Conservation (phyloP, 2,888 invertebrate species). For the Gnatocerus cornutus region DNA sequence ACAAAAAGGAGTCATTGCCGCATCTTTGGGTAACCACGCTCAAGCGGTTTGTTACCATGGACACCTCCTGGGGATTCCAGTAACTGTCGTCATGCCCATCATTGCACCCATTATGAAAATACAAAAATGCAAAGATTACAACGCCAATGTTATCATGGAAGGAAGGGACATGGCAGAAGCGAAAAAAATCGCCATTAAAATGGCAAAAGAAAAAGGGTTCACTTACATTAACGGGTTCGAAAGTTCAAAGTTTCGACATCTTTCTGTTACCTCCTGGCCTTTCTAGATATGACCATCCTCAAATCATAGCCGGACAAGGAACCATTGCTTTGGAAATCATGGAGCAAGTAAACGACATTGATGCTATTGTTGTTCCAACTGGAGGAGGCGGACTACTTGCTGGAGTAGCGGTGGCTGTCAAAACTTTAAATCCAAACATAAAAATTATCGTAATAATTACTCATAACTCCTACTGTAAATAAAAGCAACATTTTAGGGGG, state of each 20-base stretch:
- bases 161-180: slow-evolving; percentile 91
- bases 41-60: slow-evolving; percentile 85
- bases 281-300: slow-evolving; percentile 77
- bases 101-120: slow-evolving; percentile 98
- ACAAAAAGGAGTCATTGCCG: slow-evolving; percentile 88
- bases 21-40: slow-evolving; percentile 96
- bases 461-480: background rate
- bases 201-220: slow-evolving; percentile 81
- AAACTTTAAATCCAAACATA: slow-evolving; percentile 87
- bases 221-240: slow-evolving; percentile 91
- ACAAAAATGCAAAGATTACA: slow-evolving; percentile 87
- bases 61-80: slow-evolving; percentile 75
- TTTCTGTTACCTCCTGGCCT: slow-evolving; percentile 24
- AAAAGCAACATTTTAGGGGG: slow-evolving; percentile 75
- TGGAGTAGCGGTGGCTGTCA: slow-evolving; percentile 91
- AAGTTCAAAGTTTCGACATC: background rate
- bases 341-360: slow-evolving; percentile 88
- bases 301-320: slow-evolving; percentile 96
- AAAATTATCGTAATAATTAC: slow-evolving; percentile 82
- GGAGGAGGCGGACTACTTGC: slow-evolving; percentile 96
- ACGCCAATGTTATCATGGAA: slow-evolving; percentile 88
- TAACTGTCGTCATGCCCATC: slow-evolving; percentile 94
- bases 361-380: slow-evolving; percentile 93
- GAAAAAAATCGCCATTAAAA: slow-evolving; percentile 83
- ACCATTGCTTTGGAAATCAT: slow-evolving; percentile 94